Evolutionary conservation across 2,888 invertebrate species (phyloP), one percentile per base, ranked within the genome.

Genomic region (Exephanes ischioxanthus): DNA sequence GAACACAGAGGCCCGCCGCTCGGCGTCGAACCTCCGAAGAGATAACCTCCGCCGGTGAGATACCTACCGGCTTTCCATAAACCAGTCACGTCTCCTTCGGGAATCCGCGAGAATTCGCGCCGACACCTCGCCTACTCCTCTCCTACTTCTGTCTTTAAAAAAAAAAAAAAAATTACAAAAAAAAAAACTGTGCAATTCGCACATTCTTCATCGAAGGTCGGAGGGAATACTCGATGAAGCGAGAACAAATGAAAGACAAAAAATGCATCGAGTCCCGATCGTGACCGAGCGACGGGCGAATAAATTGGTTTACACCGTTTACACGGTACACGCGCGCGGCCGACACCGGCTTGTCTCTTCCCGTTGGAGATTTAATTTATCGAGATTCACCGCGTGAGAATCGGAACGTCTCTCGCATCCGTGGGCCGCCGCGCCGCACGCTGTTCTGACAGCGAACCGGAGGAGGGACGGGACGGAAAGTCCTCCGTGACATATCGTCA

Each of bases 71-170:
- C 86, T 88, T 88, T 88, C 84, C 88, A 88, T 87, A 88, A 88
- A 86, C 88, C 81, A 86, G 88, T 88, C 88, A 88, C 87, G 88
- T 88, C 86, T 85, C 48, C 76, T 81, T 84, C 82, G 85, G 76
- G 84, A 82, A 75, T 72, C 84, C 86, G 84, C 86, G 53, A 70
- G 78, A 72, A 80, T 71, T 61, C 22, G 51, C 77, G 53, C 80
- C 70, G 70, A 70, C 51, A 79, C 75, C 63, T 22, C 70, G 55
- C n/a, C 45, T 63, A 26, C 73, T 61, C 14, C 30, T 61, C 61
- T 45, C 14, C 45, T 45, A 45, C 14, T 45, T 14, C 45, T 33
- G 30, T 48, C 45, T 30, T 3, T 26, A 22, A 37, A 53, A 4
- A 19, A 72, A 53, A 73, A 55, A 45, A 45, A 45, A 16, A 53